These are phyloP conservation scores for Chalcosyrphus nemorum DNA, from an alignment of 2,888 invertebrate species.

Conservation along the genomic window DNA sequence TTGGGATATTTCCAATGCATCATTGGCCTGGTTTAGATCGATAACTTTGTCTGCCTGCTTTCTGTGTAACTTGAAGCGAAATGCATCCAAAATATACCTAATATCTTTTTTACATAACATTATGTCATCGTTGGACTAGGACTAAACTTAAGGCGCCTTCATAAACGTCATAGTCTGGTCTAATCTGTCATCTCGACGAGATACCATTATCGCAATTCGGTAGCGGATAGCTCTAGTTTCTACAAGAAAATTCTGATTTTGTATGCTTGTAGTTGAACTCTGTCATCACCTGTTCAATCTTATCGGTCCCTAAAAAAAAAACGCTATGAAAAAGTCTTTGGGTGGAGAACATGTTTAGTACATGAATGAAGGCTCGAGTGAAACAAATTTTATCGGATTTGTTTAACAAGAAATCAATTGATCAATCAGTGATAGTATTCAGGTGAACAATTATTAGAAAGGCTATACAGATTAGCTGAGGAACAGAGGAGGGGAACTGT, in stretches of 20 bases:
- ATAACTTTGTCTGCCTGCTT: neutral
- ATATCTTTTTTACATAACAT: neutral
- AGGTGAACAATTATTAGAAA: constrained; percentile 8
- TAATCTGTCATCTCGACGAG: neutral
- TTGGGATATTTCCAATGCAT: neutral
- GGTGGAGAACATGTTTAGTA: neutral
- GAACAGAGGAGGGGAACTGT: neutral
- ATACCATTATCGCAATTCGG: constrained; percentile 12
- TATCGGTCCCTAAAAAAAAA: neutral
- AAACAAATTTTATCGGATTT: constrained; percentile 28
- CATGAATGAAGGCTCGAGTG: neutral
- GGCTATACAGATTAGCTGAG: constrained; percentile 11
- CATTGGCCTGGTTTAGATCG: constrained; percentile 33
- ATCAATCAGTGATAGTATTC: constrained; percentile 37
- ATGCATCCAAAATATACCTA: too few species aligned
- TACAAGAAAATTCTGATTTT: constrained; percentile 21
- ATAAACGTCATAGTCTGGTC: neutral
- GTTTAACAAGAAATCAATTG: constrained; percentile 37
- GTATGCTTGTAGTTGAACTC: neutral
- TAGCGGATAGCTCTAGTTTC: constrained; percentile 20
- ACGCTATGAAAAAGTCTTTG: neutral
- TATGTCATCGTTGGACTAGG: neutral
- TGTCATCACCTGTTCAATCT: constrained; percentile 6
- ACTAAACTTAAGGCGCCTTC: neutral
- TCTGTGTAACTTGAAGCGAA: neutral